A percentile compares a stretch with the other conserved stretches of the same genome.
phyloP scores from a whole-genome alignment of 2,797 vertebrate genomes.

The Menidia menidia region DNA sequence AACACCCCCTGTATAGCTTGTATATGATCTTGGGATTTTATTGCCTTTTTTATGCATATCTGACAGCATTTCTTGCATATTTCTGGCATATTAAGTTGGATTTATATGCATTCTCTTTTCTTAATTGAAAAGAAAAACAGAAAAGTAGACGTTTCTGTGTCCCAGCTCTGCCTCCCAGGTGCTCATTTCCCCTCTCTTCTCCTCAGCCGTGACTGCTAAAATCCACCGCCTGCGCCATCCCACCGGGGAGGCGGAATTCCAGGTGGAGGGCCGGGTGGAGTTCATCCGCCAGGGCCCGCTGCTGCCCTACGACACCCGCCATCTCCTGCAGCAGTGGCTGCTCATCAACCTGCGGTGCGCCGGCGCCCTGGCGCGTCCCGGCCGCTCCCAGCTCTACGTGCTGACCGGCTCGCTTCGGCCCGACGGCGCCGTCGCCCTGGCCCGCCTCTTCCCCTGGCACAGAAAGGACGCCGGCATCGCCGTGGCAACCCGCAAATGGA shows the following conservation, averaged over 20 bases:
- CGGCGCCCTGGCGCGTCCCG: slow-evolving; percentile 73
- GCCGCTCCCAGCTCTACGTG: slow-evolving; percentile 85
- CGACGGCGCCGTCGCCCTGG: slow-evolving; percentile 79
- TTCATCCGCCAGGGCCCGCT: slow-evolving; percentile 86
- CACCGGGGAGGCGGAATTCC: slow-evolving; percentile 79
- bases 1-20: slow-evolving; percentile 26
- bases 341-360: slow-evolving; percentile 88
- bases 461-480: slow-evolving; percentile 85
- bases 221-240: slow-evolving; percentile 79
- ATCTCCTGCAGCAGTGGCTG: slow-evolving; percentile 89
- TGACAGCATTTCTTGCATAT: slow-evolving; percentile 1
- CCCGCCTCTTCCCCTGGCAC: slow-evolving; percentile 87
- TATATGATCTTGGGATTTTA: slow-evolving; percentile 21
- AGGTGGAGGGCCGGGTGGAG: slow-evolving; percentile 87
- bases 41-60: slow-evolving; percentile 11
- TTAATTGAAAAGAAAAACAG: not conserved
- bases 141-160: not conserved
- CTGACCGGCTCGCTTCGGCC: slow-evolving; percentile 82
- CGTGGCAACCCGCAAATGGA: slow-evolving; percentile 88
- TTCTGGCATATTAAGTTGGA: too few species aligned
- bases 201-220: slow-evolving; percentile 87
- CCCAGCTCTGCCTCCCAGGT: not conserved
- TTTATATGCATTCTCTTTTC: not conserved
- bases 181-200: not conserved
- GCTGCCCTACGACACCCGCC: slow-evolving; percentile 86